These are phyloP conservation scores for Papilio polytes DNA, from an alignment of 1,140 invertebrate genomes.

Conservation along the genomic window DNA sequence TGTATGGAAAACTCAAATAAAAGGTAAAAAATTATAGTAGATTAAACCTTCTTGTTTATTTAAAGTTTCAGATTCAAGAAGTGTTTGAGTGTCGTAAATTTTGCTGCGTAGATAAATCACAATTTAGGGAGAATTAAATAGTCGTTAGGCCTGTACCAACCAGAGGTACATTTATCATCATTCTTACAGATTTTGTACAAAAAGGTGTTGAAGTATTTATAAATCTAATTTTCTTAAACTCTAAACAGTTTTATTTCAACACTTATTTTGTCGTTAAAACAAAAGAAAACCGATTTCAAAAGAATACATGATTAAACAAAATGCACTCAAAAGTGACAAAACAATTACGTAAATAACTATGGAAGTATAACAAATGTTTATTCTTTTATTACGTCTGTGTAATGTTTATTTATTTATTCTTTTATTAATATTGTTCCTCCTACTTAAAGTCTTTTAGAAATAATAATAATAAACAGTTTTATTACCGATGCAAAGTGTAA, in stretches of 20 bases:
- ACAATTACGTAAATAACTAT: no score
- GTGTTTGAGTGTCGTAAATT: not conserved
- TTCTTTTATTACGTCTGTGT: no score
- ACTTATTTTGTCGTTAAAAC: not conserved
- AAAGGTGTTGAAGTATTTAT: conserved; percentile 19
- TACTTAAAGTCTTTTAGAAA: no score
- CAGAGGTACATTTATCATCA: conserved; percentile 14
- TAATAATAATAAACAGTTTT: no score
- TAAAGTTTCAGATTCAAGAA: not conserved
- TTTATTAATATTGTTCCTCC: no score
- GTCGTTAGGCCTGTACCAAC: conserved; percentile 5
- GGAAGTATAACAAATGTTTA: no score
- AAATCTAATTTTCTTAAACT: conserved; percentile 3
- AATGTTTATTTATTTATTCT: no score
- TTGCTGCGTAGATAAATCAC: conserved; percentile 2
- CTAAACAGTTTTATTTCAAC: not conserved
- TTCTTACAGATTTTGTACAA: not conserved
- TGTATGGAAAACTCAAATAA: no score
- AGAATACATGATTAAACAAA: not conserved
- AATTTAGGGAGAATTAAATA: conserved; percentile 18
- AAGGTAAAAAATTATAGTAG: no score
- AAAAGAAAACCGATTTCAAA: not conserved
- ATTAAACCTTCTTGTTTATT: not conserved
- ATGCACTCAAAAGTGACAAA: no score
- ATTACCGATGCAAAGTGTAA: no score